phyloP scores from a whole-genome alignment of 2,113 vertebrate genomes.

The Edolisoma coerulescens region DNA sequence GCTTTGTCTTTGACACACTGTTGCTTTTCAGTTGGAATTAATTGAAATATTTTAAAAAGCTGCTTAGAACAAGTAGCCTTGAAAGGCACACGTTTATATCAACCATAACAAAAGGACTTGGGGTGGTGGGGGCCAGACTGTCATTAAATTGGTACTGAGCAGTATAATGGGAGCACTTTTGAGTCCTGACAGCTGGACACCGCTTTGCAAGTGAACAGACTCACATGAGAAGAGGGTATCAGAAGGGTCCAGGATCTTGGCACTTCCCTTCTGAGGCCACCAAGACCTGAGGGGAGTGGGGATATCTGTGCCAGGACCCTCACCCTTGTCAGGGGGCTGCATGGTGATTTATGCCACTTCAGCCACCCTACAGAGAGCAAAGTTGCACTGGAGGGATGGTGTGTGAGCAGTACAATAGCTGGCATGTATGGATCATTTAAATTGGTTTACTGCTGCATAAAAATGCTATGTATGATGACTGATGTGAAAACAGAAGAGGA shows the following conservation, averaged over 20 bases:
- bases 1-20: background rate
- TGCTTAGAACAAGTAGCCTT: background rate
- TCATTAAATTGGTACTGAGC: background rate
- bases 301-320: background rate
- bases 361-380: background rate
- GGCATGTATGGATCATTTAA: constrained; percentile 39
- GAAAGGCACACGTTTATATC: background rate
- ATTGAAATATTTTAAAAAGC: background rate
- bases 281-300: background rate
- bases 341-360: background rate
- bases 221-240: background rate
- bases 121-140: background rate
- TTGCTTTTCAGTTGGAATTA: constrained; percentile 7
- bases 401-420: background rate
- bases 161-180: background rate
- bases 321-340: background rate
- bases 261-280: background rate
- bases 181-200: background rate
- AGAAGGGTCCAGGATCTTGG: background rate
- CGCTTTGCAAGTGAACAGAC: background rate
- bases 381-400: background rate
- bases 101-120: background rate
- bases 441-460: constrained; percentile 31
- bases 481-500: constrained; percentile 55
- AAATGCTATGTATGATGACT: background rate